Percentiles rank a stretch among this genome's conserved stretches.
Conservation (phyloP, 2,113 vertebrate genomes). For the Pimephales promelas region DNA sequence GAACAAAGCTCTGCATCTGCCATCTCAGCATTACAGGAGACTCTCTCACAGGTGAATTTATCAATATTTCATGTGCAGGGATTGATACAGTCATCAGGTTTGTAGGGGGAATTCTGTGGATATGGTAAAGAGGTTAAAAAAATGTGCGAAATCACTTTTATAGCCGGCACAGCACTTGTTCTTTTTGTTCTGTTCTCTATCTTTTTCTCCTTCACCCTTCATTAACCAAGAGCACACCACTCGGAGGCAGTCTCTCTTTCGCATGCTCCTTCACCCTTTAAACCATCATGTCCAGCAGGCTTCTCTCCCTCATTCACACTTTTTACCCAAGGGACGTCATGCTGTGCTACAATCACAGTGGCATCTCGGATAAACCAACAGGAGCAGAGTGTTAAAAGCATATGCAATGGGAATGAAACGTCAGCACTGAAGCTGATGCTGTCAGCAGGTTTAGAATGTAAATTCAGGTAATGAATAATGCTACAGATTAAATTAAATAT, state of each 20-base stretch:
- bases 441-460: conserved; percentile 15
- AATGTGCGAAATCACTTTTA: conserved; percentile 23
- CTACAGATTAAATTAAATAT: not conserved
- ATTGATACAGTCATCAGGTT: conserved; percentile 5
- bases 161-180: conserved; percentile 53
- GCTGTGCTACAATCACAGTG: not conserved
- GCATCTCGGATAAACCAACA: not conserved
- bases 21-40: not conserved
- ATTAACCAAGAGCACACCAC: conserved; percentile 42
- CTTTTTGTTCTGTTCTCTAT: conserved; percentile 32
- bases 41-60: not conserved
- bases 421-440: not conserved
- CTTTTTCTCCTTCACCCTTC: conserved; percentile 56
- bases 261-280: conserved; percentile 7
- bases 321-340: conserved; percentile 15
- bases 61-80: conserved; percentile 33
- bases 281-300: conserved; percentile 28
- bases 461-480: conserved; percentile 26
- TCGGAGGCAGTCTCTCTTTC: conserved; percentile 11
- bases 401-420: not conserved
- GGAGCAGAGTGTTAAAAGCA: not conserved
- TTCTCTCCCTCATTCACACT: conserved; percentile 33
- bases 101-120: not conserved
- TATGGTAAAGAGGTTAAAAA: not conserved
- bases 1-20: not conserved